A percentile compares a stretch with the other conserved stretches of the same genome.
These are phyloP conservation scores for Harpagifer antarcticus DNA, from an alignment of 2,797 vertebrate species.

Conservation along the genomic window DNA sequence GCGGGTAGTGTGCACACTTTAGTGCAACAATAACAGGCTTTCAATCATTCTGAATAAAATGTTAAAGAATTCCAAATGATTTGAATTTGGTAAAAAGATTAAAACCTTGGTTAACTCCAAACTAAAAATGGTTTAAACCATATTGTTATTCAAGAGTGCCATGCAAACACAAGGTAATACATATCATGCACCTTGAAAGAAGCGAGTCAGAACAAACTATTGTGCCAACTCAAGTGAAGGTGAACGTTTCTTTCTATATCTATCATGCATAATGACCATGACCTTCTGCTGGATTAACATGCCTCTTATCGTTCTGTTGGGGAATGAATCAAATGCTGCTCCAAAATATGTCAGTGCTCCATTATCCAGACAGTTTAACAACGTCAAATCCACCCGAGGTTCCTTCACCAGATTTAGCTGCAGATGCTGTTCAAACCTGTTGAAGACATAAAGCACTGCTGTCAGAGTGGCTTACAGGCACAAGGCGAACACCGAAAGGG, in stretches of 20 bases:
- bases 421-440: slow-evolving; percentile 70
- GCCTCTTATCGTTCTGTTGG: slow-evolving; percentile 45
- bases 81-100: background rate
- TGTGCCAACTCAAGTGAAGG: slow-evolving; percentile 31
- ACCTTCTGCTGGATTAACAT: slow-evolving; percentile 56
- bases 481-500: slow-evolving; percentile 48
- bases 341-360: slow-evolving; percentile 65
- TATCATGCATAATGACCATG: slow-evolving; percentile 44
- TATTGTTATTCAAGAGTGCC: background rate
- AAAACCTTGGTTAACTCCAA: background rate
- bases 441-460: slow-evolving; percentile 69
- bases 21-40: no score
- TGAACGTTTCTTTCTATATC: slow-evolving; percentile 25
- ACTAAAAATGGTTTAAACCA: background rate
- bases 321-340: slow-evolving; percentile 66
- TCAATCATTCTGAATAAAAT: background rate
- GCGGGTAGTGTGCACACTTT: no score
- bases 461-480: slow-evolving; percentile 64
- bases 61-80: background rate
- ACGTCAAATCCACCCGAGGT: slow-evolving; percentile 63
- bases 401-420: slow-evolving; percentile 68
- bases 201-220: background rate
- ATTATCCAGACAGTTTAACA: slow-evolving; percentile 73
- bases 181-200: background rate
- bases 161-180: slow-evolving; percentile 18